phyloP scores from a whole-genome alignment of 2,113 vertebrate genomes.

The Corynorhinus townsendii region DNA sequence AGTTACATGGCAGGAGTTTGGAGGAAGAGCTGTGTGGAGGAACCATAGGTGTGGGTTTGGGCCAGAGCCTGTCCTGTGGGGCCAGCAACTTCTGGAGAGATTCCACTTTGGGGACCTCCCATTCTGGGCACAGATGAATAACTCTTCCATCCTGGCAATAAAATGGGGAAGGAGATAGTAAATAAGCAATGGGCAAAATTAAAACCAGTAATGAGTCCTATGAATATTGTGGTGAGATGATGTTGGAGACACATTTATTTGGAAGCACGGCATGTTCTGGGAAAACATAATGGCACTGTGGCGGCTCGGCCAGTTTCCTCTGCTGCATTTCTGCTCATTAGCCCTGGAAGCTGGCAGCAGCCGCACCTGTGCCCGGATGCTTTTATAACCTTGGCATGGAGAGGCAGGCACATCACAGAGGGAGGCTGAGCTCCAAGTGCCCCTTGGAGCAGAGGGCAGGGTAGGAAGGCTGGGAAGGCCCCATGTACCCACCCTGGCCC shows the following conservation, averaged over 20 bases:
- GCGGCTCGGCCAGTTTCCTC: constrained; percentile 67
- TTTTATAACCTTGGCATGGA: constrained; percentile 56
- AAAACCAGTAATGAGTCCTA: constrained; percentile 74
- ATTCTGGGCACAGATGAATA: constrained; percentile 66
- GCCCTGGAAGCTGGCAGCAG: constrained; percentile 68
- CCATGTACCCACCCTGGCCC: not conserved
- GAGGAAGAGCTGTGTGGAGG: constrained; percentile 48
- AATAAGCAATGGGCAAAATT: constrained; percentile 79
- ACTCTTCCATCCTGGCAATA: constrained; percentile 64
- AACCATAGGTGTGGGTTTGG: constrained; percentile 6
- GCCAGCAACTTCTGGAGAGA: constrained; percentile 45
- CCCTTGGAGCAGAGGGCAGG: not conserved
- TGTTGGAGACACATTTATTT: constrained; percentile 76
- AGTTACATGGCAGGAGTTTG: constrained; percentile 58
- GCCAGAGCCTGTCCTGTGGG: not conserved
- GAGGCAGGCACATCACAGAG: not conserved
- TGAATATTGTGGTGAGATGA: constrained; percentile 60
- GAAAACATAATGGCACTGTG: constrained; percentile 66
- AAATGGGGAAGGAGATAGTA: constrained; percentile 73
- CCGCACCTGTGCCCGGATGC: constrained; percentile 73
- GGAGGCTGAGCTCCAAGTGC: not conserved
- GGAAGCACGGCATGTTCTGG: constrained; percentile 68
- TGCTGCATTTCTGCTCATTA: constrained; percentile 55
- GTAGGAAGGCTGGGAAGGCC: not conserved
- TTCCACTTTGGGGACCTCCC: constrained; percentile 8